Conservation (phyloP, 2,797 vertebrate species). For the Nyctalus aviator region DNA sequence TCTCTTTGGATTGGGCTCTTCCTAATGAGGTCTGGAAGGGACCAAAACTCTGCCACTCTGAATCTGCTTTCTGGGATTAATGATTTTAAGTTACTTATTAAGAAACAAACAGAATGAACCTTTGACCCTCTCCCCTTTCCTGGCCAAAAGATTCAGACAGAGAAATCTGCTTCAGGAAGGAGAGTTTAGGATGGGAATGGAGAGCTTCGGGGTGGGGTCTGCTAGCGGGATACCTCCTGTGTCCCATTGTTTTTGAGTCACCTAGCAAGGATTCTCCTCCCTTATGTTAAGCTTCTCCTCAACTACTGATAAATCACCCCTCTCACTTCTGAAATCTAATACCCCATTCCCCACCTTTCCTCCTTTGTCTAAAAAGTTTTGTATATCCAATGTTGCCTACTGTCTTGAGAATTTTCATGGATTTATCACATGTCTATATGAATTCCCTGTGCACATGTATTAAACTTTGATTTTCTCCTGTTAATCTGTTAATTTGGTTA, state of each 20-base stretch:
- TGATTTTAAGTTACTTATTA: neutral
- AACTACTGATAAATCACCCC: neutral
- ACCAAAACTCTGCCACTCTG: neutral
- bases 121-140: neutral
- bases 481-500: neutral
- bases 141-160: neutral
- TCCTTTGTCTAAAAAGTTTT: neutral
- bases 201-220: too few species aligned
- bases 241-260: neutral
- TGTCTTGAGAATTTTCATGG: neutral
- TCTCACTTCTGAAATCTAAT: neutral
- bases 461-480: neutral
- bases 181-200: neutral
- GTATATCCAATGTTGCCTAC: neutral
- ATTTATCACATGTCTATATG: neutral
- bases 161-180: neutral
- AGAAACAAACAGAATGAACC: neutral
- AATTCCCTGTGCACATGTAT: neutral
- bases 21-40: neutral
- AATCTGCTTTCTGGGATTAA: neutral
- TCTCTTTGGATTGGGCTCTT: slow-evolving; percentile 25
- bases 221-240: too few species aligned
- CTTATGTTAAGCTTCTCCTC: neutral
- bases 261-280: neutral
- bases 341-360: neutral